Evolutionary conservation across 1,140 invertebrate genomes (phyloP).

Genomic region (Neodiprion virginianus): DNA sequence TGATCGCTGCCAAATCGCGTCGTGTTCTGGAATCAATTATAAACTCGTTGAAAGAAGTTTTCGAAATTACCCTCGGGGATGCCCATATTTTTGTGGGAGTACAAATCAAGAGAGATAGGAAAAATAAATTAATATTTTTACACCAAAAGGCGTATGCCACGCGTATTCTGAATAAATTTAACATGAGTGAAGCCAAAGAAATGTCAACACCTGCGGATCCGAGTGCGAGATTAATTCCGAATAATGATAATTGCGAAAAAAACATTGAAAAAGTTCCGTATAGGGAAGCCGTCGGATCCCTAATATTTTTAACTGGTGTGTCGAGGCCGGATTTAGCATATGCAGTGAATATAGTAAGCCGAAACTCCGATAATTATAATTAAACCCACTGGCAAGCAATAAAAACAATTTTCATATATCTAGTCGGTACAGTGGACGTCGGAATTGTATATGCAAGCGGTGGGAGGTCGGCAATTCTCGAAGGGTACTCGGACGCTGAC

Average conservation of each 20-base stretch:
- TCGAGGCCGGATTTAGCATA: background rate
- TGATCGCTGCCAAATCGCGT: constrained; percentile 20
- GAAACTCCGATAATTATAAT: background rate
- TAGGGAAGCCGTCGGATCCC: too few relatives aligned
- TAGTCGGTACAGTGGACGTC: background rate
- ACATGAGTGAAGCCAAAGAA: too few relatives aligned
- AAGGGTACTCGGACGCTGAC: too few relatives aligned
- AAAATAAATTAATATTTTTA: background rate
- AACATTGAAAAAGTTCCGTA: too few relatives aligned
- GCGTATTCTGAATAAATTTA: too few relatives aligned
- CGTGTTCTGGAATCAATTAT: constrained; percentile 15
- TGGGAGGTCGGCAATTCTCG: too few relatives aligned
- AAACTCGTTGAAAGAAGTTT: constrained; percentile 17
- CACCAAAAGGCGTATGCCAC: too few relatives aligned
- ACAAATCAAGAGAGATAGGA: constrained; percentile 18
- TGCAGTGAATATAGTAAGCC: background rate
- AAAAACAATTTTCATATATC: background rate
- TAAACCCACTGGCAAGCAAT: background rate
- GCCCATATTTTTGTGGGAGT: constrained; percentile 25
- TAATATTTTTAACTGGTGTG: too few relatives aligned
- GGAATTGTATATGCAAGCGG: too few relatives aligned
- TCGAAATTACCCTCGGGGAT: constrained; percentile 25
- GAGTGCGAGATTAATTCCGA: too few relatives aligned
- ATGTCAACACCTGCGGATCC: too few relatives aligned
- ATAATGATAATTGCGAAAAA: too few relatives aligned